A percentile compares a stretch with the other conserved stretches of the same genome.
Conservation (phyloP, 1,140 invertebrate genomes). For the Leptinotarsa texana region DNA sequence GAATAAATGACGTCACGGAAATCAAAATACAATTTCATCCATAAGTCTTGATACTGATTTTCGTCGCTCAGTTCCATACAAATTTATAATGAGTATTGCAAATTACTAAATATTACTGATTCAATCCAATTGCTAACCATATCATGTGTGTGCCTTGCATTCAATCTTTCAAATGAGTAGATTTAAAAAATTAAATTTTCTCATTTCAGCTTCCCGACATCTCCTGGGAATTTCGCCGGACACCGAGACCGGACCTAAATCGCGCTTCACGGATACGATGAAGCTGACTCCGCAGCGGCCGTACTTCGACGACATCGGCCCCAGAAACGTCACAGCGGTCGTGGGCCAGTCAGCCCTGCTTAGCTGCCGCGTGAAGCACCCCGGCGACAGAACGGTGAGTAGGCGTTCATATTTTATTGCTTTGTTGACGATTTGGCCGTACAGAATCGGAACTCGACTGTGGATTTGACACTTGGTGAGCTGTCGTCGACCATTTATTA, state of each 20-base stretch:
- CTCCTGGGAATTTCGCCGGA: conserved; percentile 42
- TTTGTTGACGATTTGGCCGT: neutral
- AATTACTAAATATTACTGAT: too few species aligned
- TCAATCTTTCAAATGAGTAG: neutral
- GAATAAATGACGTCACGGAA: too few species aligned
- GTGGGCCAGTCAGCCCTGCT: conserved; percentile 82
- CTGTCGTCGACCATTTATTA: neutral
- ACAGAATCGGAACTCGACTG: neutral
- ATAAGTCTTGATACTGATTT: too few species aligned
- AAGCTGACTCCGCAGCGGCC: conserved; percentile 63
- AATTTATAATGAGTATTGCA: too few species aligned
- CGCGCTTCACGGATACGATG: conserved; percentile 39
- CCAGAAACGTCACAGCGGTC: conserved; percentile 70
- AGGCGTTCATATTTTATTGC: conserved; percentile 22
- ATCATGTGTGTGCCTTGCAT: too few species aligned
- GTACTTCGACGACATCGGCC: conserved; percentile 82
- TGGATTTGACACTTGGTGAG: neutral
- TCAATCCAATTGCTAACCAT: too few species aligned
- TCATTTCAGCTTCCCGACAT: conserved; percentile 43
- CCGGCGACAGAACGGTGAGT: conserved; percentile 85
- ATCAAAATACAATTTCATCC: too few species aligned
- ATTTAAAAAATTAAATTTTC: neutral
- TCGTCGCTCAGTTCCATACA: too few species aligned
- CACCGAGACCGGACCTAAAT: conserved; percentile 40
- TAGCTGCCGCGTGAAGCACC: conserved; percentile 82